A percentile compares a stretch with the other conserved stretches of the same genome.
Conservation (phyloP, 2,113 vertebrate genomes). For the Recurvirostra avosetta region DNA sequence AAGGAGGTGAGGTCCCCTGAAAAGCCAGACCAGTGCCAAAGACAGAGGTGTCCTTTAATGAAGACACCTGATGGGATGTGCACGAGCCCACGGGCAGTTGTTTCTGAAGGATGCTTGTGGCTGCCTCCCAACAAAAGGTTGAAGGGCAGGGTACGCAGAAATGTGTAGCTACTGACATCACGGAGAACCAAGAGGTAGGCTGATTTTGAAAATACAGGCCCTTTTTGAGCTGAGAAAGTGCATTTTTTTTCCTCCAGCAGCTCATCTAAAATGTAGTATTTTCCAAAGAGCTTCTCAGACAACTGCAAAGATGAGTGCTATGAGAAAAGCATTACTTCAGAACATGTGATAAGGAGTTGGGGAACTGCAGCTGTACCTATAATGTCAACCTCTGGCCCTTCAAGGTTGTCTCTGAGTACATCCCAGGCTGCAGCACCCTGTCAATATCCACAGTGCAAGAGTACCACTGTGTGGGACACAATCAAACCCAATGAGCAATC, state of each 20-base stretch:
- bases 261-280: neutral
- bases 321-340: neutral
- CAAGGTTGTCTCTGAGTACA: neutral
- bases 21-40: neutral
- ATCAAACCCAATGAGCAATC: neutral
- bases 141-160: neutral
- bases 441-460: neutral
- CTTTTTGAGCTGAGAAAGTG: neutral
- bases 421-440: neutral
- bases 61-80: neutral
- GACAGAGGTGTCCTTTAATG: neutral
- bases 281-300: neutral
- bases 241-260: neutral
- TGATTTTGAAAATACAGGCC: neutral
- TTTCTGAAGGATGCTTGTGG: neutral
- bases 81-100: fast-evolving
- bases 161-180: neutral
- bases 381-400: neutral
- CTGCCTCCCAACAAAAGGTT: neutral
- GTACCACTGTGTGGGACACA: neutral
- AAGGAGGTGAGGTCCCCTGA: neutral
- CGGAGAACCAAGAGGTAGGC: neutral
- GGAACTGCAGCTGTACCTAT: neutral
- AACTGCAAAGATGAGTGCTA: neutral
- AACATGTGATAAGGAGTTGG: neutral